Base-by-base conservation (phyloP, 2,797 vertebrate genomes). In the Hypotaenidia okinawae region DNA sequence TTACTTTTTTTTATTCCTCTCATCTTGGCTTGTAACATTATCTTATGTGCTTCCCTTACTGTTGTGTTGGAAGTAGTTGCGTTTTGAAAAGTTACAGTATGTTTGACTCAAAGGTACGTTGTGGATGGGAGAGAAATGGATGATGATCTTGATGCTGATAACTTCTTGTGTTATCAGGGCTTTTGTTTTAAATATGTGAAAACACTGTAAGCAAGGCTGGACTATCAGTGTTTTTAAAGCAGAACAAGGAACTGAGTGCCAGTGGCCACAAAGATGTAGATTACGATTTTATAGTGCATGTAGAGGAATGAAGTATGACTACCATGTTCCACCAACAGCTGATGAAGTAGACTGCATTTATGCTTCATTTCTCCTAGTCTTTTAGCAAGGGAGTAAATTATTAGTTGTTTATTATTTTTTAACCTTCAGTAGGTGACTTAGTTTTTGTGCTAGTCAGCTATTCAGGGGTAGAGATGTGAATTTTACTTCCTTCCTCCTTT, bases 341-440 rank as follows among this genome's bases (percentile, higher is more conserved):
- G 1, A 43, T 87, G 81, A 79, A 91, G 64, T 69, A 84, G 74
- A 32, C 43, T 80, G 84, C 11, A 5, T 88, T 93, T 88, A 77
- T 90, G 87, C 94, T 93, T 93, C 82, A 68, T 91, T 73, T 91
- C 83, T 84, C 52, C 28, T 87, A 63, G 45, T 28, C 73, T 87
- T 95, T 94, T 76, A 96, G 73, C 47, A 84, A 63, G 54, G 67
- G 70, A 87, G 45, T 90, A 94, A 90, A 77, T 88, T 94, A 89
- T 78, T 90, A 94, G 51, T 82, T 94, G 87, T 92, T 95, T 91
- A 51, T 94, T 95, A 69, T 90, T 95, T 89, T 63, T 90, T 95
- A 95, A 89, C 90, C 76, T 94, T 96, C 81, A 69, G 25, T 54
- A 64, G 37, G 49, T 93, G 54, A 76, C 72, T 96, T 96, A 19